These are phyloP conservation scores for Neoniphon sammara DNA, from an alignment of 2,797 vertebrate species.

Conservation along the genomic window DNA sequence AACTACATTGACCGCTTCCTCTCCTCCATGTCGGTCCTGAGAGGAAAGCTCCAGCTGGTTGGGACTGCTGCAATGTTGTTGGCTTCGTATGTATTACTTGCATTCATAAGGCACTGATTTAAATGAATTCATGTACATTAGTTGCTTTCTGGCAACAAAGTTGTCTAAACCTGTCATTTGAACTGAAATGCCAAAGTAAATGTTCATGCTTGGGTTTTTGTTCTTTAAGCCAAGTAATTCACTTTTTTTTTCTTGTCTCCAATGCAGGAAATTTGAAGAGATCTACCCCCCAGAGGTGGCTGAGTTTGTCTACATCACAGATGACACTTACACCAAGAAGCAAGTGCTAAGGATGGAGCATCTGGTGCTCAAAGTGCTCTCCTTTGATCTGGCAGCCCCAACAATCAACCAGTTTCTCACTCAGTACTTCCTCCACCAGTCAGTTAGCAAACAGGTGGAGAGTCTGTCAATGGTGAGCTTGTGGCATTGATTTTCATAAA, in stretches of 20 bases:
- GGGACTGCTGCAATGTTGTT: slow-evolving; percentile 98
- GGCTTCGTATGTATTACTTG: slow-evolving; percentile 90
- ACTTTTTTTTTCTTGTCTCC: not conserved
- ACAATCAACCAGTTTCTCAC: slow-evolving; percentile 97
- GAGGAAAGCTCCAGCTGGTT: slow-evolving; percentile 98
- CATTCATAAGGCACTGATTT: not conserved
- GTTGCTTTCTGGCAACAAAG: no score
- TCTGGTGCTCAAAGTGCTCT: slow-evolving; percentile 95
- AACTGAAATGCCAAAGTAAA: no score
- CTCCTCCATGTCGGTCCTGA: slow-evolving; percentile 97
- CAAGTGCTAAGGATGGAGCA: slow-evolving; percentile 99
- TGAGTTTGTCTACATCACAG: slow-evolving; percentile 99
- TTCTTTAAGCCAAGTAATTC: not conserved
- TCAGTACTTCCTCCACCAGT: slow-evolving; percentile 90
- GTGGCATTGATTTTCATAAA: not conserved
- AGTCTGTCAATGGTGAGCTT: slow-evolving; percentile 92
- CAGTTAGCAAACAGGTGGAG: slow-evolving; percentile 86
- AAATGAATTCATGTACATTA: not conserved
- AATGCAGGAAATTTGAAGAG: slow-evolving; percentile 96
- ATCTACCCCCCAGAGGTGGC: slow-evolving; percentile 99
- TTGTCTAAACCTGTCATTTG: no score
- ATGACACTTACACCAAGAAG: slow-evolving; percentile 98
- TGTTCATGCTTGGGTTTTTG: no score
- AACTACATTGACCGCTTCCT: slow-evolving; percentile 99
- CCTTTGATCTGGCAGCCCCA: slow-evolving; percentile 95